Evolutionary conservation across 2,888 invertebrate genomes (phyloP).

Genomic region (Orchesella flavescens): DNA sequence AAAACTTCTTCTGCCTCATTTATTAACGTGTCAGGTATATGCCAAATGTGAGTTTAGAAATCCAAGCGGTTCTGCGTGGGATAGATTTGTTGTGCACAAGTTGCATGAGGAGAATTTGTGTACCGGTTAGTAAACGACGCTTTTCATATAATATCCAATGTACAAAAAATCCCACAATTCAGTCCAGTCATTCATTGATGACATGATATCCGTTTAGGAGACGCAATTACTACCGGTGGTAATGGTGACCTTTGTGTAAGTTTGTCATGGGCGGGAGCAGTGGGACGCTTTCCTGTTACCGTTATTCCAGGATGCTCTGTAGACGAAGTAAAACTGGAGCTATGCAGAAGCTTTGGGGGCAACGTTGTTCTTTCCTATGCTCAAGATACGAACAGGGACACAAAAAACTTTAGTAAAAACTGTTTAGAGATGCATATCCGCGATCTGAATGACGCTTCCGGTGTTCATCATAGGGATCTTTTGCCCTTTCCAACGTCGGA

Average conservation of each 20-base stretch:
- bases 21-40: slow-evolving; percentile 12
- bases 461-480: not conserved
- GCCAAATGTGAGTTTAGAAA: slow-evolving; percentile 48
- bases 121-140: too few relatives aligned
- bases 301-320: not conserved
- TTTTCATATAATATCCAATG: too few relatives aligned
- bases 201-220: not conserved
- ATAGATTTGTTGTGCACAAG: slow-evolving; percentile 24
- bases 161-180: too few relatives aligned
- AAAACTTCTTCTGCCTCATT: slow-evolving; percentile 24
- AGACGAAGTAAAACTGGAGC: not conserved
- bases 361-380: slow-evolving; percentile 32
- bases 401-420: too few relatives aligned
- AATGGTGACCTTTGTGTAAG: slow-evolving; percentile 27
- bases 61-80: slow-evolving; percentile 41
- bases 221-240: slow-evolving; percentile 23
- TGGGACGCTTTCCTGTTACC: not conserved
- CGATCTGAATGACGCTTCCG: slow-evolving; percentile 8
- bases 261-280: slow-evolving; percentile 25
- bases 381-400: slow-evolving; percentile 3
- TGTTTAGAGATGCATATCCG: not conserved
- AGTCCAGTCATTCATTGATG: too few relatives aligned
- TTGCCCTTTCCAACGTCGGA: not conserved
- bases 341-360: slow-evolving; percentile 2
- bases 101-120: not conserved